Evolutionary conservation across 2,888 invertebrate genomes (phyloP), one percentile per base, ranked within the genome.

Genomic region (Cosmia pyralina): DNA sequence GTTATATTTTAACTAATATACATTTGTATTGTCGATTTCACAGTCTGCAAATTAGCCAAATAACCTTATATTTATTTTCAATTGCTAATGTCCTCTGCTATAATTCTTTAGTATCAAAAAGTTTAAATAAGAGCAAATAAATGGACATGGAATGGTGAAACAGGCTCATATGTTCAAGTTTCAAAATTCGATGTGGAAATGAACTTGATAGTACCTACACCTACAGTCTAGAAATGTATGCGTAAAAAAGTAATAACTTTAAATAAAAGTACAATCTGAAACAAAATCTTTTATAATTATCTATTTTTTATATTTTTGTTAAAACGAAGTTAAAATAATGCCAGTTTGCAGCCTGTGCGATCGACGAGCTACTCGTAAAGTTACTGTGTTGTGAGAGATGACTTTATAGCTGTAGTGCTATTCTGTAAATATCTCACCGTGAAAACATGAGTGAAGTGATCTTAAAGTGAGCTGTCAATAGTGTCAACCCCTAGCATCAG

Each of bases 1-100:
- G 93, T 94, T 93, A 89, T 83, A 87, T 81, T 77, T 83, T 89
- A 88, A 91, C 92, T 93, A 91, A 91, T 93, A 92, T 91, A 88
- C 81, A 71, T 79, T 77, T 79, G 80, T 85, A 68, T 48, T 57
- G 72, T 68, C 69, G 81, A 60, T 19, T 38, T 44, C 75, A 73
- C 79, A 76, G 60, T 71, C 84, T 79, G 81, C 79, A 79, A 76
- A 38, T 44, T 0, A n/a, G 2, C 15, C 19, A 7, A 41, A 41
- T 8, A 41, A 41, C 22, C 11, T 19, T n/a, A n/a, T 13, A 11
- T 58, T 34, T 0, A 52, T 44, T 38, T 34, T 50, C 0, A 55
- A 41, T 55, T n/a, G 19, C 28, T 48, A 41, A 41, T 41, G 41
- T n/a, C 44, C 11, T 44, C 11, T 17, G 19, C 1, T 41, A 17